These are phyloP conservation scores for Lithobates pipiens DNA, from an alignment of 2,797 vertebrate species.

Conservation along the genomic window DNA sequence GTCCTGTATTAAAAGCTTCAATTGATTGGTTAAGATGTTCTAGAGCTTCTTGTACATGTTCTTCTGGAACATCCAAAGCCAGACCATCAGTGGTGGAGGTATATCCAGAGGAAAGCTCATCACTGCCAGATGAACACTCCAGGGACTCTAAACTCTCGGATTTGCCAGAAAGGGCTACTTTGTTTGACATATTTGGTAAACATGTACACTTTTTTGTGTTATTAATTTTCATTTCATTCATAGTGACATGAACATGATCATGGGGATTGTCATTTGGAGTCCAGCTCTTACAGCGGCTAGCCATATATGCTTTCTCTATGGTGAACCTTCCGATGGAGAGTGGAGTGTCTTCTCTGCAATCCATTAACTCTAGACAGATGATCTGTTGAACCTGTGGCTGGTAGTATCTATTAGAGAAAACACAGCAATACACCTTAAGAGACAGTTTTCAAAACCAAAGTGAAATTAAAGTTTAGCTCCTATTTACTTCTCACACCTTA, in stretches of 20 bases:
- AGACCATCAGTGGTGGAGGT: constrained; percentile 50
- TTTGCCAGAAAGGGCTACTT: not conserved
- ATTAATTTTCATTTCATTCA: not conserved
- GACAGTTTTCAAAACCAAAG: not conserved
- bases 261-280: not conserved
- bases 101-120: constrained; percentile 48
- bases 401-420: constrained; percentile 22
- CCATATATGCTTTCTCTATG: constrained; percentile 22
- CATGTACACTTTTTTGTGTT: not conserved
- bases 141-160: constrained; percentile 39
- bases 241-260: not conserved
- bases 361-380: constrained; percentile 31
- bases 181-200: constrained; percentile 24
- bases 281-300: constrained; percentile 11
- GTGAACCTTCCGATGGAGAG: constrained; percentile 45
- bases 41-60: constrained; percentile 48
- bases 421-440: not conserved
- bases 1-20: constrained; percentile 30
- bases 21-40: constrained; percentile 55
- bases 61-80: constrained; percentile 36
- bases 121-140: constrained; percentile 28
- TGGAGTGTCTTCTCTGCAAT: constrained; percentile 9
- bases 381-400: not conserved
- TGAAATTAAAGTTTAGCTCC: too few species aligned
- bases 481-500: too few species aligned